Evolutionary conservation across 2,888 invertebrate species (phyloP), one percentile per base, ranked within the genome.

Genomic region (Carcina quercana): DNA sequence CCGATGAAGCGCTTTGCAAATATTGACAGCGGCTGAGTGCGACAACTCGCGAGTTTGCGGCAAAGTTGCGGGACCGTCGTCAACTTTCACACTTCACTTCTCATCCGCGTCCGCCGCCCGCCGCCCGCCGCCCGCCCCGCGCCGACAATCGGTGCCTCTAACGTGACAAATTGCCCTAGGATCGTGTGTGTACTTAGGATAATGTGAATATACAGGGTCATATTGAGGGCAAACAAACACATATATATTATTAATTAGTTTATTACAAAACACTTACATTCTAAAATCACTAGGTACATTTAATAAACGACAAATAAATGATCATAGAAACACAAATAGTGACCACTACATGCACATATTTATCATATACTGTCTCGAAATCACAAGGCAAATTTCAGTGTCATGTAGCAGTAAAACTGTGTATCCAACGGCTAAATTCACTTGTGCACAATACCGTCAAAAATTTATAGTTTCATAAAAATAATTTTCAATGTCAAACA

Each of bases 11-110:
- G 59, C 52, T 59, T 38, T 34, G 45, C 59, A 64, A 71, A 71
- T 67, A 70, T 71, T 68, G 60, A 57, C 62, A 56, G 12, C 49
- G 50, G 58, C 46, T 40, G 46, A 59, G 58, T 50, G 54, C 17
- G 33, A n/a, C n/a, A 30, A 34, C 15, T 30, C 15, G 15, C 28
- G 12, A 24, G 15, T 14, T 52, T 38, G 28, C 37, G n/a, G 19
- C 15, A 28, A 17, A 37, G 15, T 33, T 33, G n/a, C 46, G 30
- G 43, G 15, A 30, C 29, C 21, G 31, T 30, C 25, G 15, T 29
- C 20, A 31, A 37, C 30, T 37, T 30, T 28, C 10, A 17, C 21
- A 12, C 6, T n/a, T n/a, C n/a, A n/a, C n/a, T n/a, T n/a, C n/a
- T n/a, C n/a, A n/a, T n/a, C n/a, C n/a, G n/a, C n/a, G n/a, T n/a